phyloP scores from a whole-genome alignment of 2,113 vertebrate genomes.

The Columba livia region DNA sequence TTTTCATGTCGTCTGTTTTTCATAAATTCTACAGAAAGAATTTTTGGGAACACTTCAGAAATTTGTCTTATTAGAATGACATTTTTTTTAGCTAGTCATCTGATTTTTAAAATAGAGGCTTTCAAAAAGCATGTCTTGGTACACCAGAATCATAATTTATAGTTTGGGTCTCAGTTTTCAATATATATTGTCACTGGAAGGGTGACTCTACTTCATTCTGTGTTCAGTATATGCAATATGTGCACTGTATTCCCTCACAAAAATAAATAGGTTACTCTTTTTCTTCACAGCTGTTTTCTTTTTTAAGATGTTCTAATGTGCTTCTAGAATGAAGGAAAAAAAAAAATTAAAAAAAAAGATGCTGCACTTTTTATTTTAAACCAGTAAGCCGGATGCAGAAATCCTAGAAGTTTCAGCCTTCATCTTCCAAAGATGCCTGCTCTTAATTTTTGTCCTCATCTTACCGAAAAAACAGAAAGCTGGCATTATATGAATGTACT shows the following conservation, averaged over 20 bases:
- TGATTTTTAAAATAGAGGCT: background rate
- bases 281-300: background rate
- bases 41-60: background rate
- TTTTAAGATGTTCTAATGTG: background rate
- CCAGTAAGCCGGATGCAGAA: background rate
- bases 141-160: background rate
- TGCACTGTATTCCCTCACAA: background rate
- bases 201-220: background rate
- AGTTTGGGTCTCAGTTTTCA: background rate
- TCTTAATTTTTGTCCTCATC: background rate
- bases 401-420: background rate
- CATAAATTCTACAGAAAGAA: background rate
- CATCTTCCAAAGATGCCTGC: background rate
- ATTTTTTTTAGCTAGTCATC: background rate
- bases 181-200: background rate
- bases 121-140: background rate
- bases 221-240: background rate
- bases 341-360: background rate
- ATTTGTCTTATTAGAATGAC: background rate
- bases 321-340: background rate
- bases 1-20: background rate
- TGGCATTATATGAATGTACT: constrained; percentile 6
- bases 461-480: background rate
- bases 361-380: background rate
- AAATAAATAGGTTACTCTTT: background rate